Conservation (phyloP, 2,888 invertebrate genomes). For the Rhogogaster chlorosoma region DNA sequence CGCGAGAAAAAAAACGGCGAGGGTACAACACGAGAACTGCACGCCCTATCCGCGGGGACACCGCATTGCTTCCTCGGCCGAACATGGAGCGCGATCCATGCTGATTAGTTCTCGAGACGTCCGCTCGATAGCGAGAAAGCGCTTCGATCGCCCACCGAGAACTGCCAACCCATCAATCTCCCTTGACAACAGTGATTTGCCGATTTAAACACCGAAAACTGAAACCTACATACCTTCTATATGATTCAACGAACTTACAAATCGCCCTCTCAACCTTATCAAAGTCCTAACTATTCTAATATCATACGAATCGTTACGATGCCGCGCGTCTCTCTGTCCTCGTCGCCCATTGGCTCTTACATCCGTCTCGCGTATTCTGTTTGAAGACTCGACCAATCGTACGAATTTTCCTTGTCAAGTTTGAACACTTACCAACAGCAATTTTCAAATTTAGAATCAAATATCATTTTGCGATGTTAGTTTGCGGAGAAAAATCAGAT, state of each 20-base stretch:
- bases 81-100: constrained; percentile 75
- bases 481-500: neutral
- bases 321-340: constrained; percentile 48
- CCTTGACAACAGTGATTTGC: constrained; percentile 46
- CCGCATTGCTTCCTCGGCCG: constrained; percentile 75
- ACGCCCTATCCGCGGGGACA: constrained; percentile 76
- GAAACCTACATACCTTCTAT: neutral
- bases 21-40: constrained; percentile 70
- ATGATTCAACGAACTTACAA: neutral
- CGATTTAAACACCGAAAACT: neutral
- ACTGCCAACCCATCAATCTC: constrained; percentile 51
- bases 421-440: constrained; percentile 41
- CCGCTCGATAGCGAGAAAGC: constrained; percentile 63
- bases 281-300: neutral
- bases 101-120: constrained; percentile 65
- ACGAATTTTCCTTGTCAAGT: constrained; percentile 32
- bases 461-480: neutral
- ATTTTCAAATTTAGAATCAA: constrained; percentile 17
- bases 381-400: constrained; percentile 39
- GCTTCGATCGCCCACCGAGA: constrained; percentile 53
- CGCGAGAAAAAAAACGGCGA: constrained; percentile 62
- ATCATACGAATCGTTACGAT: constrained; percentile 29
- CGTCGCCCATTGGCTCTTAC: constrained; percentile 36
- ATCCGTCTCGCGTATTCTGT: constrained; percentile 41
- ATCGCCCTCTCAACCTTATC: neutral